Evolutionary conservation across 2,888 invertebrate species (phyloP), one percentile per base, ranked within the genome.

Genomic region (Bombylius discolor): DNA sequence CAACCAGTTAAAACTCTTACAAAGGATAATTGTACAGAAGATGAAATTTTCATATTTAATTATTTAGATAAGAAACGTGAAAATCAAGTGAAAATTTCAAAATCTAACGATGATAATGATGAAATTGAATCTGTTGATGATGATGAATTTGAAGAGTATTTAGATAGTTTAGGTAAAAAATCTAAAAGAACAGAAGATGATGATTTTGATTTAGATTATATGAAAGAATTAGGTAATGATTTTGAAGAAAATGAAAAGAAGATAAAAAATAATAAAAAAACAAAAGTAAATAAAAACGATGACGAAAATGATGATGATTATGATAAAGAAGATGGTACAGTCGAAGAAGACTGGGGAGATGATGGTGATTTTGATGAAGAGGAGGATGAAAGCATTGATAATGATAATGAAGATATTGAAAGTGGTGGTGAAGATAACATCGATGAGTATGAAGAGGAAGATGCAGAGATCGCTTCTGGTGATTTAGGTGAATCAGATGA

Each of bases 1-100:
- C 70, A 89, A 44, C 78, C 88, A 0, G 86, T 94, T 0, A 87
- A 83, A 62, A 89, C 87, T 0, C 72, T 81, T 59, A 82, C 80
- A 3, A 80, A 81, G 56, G 75, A 78, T 49, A 83, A 82, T 60
- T 87, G 97, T 65, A 96, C 96, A 0, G 89, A 89, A 0, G 97
- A 98, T 65, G 97, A 98, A 71, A 77, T 69, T 64, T 73, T 68
- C 60, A 74, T 73, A 64, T 72, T 66, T 66, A 85, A 83, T 65
- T 86, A 81, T 69, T 74, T 85, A 44, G 80, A 78, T 60, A 71
- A 71, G 50, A 77, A 75, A 61, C 73, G 74, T 4, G 66, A 77
- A 55, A 76, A 76, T 60, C 72, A 62, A 62, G 14, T 73, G n/a
- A 71, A 71, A 54, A 65, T 64, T 9, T 64, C 70, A 44, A 71